Percentiles rank a stretch among this genome's conserved stretches.
Evolutionary conservation across 2,113 vertebrate species (phyloP).

Genomic region (Leuciscus idus): DNA sequence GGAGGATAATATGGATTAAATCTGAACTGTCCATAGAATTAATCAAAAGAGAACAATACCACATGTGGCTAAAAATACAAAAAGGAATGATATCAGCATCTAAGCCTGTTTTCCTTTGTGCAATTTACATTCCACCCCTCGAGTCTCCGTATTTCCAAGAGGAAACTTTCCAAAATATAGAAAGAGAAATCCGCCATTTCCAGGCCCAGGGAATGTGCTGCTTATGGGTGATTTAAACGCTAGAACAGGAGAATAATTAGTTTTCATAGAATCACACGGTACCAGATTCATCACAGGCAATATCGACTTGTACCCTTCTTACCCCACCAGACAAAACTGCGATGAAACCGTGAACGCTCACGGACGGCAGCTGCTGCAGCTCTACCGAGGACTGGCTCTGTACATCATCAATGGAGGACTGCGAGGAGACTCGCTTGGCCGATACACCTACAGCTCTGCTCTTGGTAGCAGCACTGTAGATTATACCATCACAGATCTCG

Average conservation of each 20-base stretch:
- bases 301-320: not conserved
- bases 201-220: not conserved
- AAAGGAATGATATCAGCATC: not conserved
- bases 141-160: not conserved
- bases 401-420: not conserved
- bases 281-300: not conserved
- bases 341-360: not conserved
- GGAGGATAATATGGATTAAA: not conserved
- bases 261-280: not conserved
- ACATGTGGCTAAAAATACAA: not conserved
- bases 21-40: not conserved
- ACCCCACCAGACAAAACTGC: not conserved
- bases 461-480: constrained; percentile 1
- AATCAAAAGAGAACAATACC: not conserved
- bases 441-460: not conserved
- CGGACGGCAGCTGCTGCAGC: not conserved
- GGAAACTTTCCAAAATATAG: not conserved
- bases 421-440: not conserved
- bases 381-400: no score
- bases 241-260: not conserved
- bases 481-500: not conserved
- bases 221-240: not conserved
- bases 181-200: not conserved
- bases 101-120: not conserved
- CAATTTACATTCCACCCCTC: not conserved